A percentile compares a stretch with the other conserved stretches of the same genome.
These are phyloP conservation scores for Corticium candelabrum DNA, from an alignment of 37 sponge, comb jelly and placozoan species.

Conservation along the genomic window DNA sequence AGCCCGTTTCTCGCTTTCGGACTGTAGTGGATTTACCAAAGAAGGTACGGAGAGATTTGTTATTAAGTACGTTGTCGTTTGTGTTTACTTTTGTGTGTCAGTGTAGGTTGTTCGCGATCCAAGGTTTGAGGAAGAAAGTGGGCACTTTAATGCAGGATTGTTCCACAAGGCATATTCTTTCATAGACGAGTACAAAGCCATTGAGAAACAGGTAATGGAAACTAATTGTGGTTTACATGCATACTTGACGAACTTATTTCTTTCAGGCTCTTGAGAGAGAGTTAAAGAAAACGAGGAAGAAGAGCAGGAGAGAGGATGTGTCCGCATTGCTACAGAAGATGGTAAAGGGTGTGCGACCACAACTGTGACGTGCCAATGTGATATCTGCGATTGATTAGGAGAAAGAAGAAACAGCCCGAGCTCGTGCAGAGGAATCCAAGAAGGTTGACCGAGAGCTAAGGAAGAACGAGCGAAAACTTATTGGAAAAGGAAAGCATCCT, in stretches of 20 bases:
- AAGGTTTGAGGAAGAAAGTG: not conserved
- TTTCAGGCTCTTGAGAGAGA: not conserved
- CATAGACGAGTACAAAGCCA: not conserved
- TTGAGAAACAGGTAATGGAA: not conserved
- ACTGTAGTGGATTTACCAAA: not conserved
- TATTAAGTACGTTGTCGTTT: not conserved
- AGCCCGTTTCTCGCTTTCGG: not conserved
- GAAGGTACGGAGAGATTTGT: not conserved
- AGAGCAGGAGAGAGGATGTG: not conserved
- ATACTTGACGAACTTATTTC: not conserved
- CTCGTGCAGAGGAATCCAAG: not conserved
- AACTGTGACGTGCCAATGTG: not conserved
- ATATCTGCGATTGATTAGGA: too few species aligned
- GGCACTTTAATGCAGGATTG: not conserved
- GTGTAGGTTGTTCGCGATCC: too few species aligned
- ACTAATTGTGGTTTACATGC: not conserved
- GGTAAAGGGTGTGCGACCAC: not conserved
- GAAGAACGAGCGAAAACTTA: not conserved
- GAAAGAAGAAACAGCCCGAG: too few species aligned
- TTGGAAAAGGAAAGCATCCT: not conserved
- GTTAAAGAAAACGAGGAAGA: not conserved
- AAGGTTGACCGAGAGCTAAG: not conserved
- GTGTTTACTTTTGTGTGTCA: not conserved
- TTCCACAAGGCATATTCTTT: not conserved
- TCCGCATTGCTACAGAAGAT: not conserved